Evolutionary conservation across 2,888 invertebrate species (phyloP).

Genomic region (Limnephilus auricula): DNA sequence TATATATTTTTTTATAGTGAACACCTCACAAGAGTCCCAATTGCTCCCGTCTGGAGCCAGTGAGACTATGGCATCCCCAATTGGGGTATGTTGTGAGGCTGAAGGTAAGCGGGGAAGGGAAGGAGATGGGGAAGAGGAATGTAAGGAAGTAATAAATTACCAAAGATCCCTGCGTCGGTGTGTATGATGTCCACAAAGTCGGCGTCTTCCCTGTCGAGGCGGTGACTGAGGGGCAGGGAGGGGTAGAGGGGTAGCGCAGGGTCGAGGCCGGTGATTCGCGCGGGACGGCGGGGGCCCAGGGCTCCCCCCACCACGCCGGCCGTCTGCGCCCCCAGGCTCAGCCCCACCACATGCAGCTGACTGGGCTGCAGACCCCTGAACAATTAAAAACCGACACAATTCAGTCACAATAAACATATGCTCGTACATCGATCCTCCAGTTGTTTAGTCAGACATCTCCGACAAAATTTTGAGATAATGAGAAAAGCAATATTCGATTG

Average conservation of each 20-base stretch:
- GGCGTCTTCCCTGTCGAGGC: constrained; percentile 78
- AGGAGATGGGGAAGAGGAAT: too few relatives aligned
- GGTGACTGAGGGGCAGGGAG: constrained; percentile 75
- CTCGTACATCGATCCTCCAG: too few relatives aligned
- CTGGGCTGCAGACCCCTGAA: constrained; percentile 76
- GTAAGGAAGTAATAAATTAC: constrained; percentile 68
- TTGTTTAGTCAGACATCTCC: too few relatives aligned
- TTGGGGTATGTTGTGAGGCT: too few relatives aligned
- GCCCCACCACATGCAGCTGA: constrained; percentile 79
- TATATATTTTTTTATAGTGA: too few relatives aligned
- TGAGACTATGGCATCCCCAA: too few relatives aligned
- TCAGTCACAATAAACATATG: too few relatives aligned
- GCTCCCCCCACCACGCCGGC: constrained; percentile 80
- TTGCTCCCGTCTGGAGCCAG: too few relatives aligned
- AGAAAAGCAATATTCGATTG: too few relatives aligned
- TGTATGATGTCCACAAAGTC: constrained; percentile 82
- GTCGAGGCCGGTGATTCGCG: constrained; percentile 81
- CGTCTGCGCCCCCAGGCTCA: constrained; percentile 81
- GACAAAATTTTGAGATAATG: too few relatives aligned
- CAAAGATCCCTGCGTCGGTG: constrained; percentile 79
- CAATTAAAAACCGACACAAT: background rate
- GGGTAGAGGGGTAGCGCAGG: constrained; percentile 81
- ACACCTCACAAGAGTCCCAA: too few relatives aligned
- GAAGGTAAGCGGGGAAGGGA: too few relatives aligned
- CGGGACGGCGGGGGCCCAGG: constrained; percentile 76